phyloP scores from a whole-genome alignment of 2,113 vertebrate genomes.

The Gadus chalcogrammus region DNA sequence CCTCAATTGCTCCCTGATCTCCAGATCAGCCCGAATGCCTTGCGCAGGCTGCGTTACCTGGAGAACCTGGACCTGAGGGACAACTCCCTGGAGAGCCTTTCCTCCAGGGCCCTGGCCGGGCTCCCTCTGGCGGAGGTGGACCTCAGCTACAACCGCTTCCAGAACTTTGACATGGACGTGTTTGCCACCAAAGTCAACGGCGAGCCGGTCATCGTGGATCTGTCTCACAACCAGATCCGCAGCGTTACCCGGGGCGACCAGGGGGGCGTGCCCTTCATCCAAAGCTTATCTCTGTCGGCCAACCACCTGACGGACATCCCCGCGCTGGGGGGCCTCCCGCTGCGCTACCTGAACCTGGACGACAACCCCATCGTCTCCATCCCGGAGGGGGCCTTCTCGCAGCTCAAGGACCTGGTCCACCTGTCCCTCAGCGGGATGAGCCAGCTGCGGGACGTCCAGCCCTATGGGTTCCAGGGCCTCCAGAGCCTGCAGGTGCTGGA shows the following conservation, averaged over 20 bases:
- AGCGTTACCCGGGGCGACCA: slow-evolving; percentile 51
- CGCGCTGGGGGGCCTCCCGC: slow-evolving; percentile 74
- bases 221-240: slow-evolving; percentile 83
- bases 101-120: slow-evolving; percentile 77
- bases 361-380: slow-evolving; percentile 78
- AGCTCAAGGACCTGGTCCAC: slow-evolving; percentile 81
- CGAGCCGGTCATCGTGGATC: slow-evolving; percentile 81
- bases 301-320: slow-evolving; percentile 79
- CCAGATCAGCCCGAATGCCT: slow-evolving; percentile 71
- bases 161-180: slow-evolving; percentile 73
- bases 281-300: slow-evolving; percentile 83
- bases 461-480: slow-evolving; percentile 78
- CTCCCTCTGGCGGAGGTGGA: slow-evolving; percentile 86
- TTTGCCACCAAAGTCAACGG: slow-evolving; percentile 80
- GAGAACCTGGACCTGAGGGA: slow-evolving; percentile 93
- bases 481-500: slow-evolving; percentile 85
- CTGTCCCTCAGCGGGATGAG: slow-evolving; percentile 81
- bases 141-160: slow-evolving; percentile 86
- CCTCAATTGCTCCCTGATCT: background rate
- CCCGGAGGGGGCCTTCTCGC: slow-evolving; percentile 71
- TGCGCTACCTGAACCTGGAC: slow-evolving; percentile 87
- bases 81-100: slow-evolving; percentile 80
- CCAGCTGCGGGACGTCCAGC: slow-evolving; percentile 69
- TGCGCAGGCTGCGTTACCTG: slow-evolving; percentile 90
- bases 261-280: slow-evolving; percentile 69